Evolutionary conservation across 2,113 vertebrate species (phyloP).

Genomic region (Terrapene triunguis): DNA sequence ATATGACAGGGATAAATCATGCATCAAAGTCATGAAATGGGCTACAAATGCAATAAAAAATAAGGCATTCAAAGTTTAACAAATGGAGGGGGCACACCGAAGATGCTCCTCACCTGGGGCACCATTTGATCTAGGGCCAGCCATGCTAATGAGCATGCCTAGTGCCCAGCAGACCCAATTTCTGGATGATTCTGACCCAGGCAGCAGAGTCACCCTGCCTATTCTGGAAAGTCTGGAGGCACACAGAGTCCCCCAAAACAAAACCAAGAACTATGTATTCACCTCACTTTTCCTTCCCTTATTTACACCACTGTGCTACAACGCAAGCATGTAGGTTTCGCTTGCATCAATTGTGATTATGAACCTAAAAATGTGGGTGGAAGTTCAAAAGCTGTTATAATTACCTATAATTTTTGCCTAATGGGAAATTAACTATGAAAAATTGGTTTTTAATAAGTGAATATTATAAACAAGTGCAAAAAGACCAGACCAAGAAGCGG

Average conservation of each 20-base stretch:
- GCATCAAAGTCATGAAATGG: no score
- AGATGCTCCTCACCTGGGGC: no score
- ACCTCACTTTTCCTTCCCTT: neutral
- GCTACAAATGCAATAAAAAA: no score
- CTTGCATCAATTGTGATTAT: no score
- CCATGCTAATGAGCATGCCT: neutral
- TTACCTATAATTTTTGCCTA: neutral
- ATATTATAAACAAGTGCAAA: neutral
- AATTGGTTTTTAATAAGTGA: neutral
- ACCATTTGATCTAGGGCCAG: no score
- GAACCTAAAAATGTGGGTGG: no score
- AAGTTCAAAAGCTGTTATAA: no score
- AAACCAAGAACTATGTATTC: neutral
- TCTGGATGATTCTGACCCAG: neutral
- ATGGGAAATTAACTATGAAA: neutral
- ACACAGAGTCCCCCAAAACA: neutral
- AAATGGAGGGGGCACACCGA: no score
- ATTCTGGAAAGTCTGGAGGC: neutral
- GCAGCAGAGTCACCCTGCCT: neutral
- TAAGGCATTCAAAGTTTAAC: no score
- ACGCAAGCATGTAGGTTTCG: no score
- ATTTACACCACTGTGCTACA: neutral
- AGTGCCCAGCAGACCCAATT: neutral
- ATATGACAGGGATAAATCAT: no score
- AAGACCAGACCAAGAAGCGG: neutral